phyloP scores from a whole-genome alignment of 2,797 vertebrate genomes.

The Petrocephalus sullivani region DNA sequence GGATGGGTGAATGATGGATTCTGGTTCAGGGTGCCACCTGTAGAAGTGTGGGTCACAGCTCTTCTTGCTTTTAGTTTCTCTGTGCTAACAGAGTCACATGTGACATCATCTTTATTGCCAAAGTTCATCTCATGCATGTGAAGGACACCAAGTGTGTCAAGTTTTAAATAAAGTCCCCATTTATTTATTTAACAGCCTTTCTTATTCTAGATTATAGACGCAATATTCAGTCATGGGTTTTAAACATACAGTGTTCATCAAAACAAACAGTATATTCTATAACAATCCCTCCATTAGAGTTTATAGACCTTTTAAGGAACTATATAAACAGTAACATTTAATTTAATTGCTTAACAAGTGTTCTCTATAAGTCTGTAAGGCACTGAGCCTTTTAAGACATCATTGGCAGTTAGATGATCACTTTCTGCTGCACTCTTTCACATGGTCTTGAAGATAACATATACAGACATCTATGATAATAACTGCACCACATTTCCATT shows the following conservation, averaged over 20 bases:
- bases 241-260: background rate
- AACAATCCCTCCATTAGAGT: background rate
- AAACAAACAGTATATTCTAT: background rate
- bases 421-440: background rate
- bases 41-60: background rate
- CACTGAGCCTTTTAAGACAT: background rate
- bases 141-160: background rate
- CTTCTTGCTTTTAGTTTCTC: background rate
- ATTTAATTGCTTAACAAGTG: background rate
- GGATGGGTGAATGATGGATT: background rate
- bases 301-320: background rate
- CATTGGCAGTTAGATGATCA: background rate
- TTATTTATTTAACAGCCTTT: background rate
- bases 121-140: background rate
- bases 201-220: background rate
- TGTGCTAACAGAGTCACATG: constrained; percentile 4
- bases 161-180: constrained; percentile 6
- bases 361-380: background rate
- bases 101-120: background rate
- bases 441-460: background rate
- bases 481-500: background rate
- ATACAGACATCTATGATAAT: background rate
- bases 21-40: background rate
- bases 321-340: background rate
- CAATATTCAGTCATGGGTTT: background rate